These are phyloP conservation scores for Euwallacea fornicatus DNA, from an alignment of 1,140 invertebrate genomes.

Conservation along the genomic window DNA sequence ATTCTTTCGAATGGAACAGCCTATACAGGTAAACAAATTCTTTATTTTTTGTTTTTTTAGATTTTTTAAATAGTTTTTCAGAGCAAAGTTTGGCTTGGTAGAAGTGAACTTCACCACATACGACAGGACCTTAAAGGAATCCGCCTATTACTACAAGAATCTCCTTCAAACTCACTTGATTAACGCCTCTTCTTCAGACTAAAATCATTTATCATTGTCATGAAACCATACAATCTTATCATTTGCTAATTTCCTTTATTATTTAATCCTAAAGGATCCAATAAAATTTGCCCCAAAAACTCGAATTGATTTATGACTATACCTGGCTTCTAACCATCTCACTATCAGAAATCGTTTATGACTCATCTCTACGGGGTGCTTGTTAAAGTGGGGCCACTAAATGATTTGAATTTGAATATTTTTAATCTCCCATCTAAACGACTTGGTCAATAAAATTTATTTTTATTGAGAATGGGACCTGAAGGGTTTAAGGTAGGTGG, in stretches of 20 bases:
- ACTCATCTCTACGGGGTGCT: slow-evolving; percentile 1
- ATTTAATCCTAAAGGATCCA: too few species aligned
- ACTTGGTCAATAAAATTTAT: background rate
- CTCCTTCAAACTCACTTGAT: slow-evolving; percentile 13
- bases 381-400: slow-evolving; percentile 13
- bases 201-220: too few species aligned
- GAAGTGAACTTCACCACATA: slow-evolving; percentile 8
- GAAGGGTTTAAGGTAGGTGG: too few species aligned
- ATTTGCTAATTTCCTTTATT: too few species aligned
- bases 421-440: slow-evolving; percentile 15
- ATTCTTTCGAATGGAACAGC: slow-evolving; percentile 66
- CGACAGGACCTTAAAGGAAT: slow-evolving; percentile 15
- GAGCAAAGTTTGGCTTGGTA: slow-evolving; percentile 7
- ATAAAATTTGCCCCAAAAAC: too few species aligned
- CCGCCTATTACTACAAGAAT: slow-evolving; percentile 22
- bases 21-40: slow-evolving; percentile 42
- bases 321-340: background rate
- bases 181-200: background rate
- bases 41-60: background rate
- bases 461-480: too few species aligned
- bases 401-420: slow-evolving; percentile 14
- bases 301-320: background rate
- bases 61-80: slow-evolving; percentile 1
- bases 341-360: slow-evolving; percentile 7
- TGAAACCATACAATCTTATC: too few species aligned